Base-by-base conservation (phyloP, 64 coral and sea anemone species). In the Montipora cactus region DNA sequence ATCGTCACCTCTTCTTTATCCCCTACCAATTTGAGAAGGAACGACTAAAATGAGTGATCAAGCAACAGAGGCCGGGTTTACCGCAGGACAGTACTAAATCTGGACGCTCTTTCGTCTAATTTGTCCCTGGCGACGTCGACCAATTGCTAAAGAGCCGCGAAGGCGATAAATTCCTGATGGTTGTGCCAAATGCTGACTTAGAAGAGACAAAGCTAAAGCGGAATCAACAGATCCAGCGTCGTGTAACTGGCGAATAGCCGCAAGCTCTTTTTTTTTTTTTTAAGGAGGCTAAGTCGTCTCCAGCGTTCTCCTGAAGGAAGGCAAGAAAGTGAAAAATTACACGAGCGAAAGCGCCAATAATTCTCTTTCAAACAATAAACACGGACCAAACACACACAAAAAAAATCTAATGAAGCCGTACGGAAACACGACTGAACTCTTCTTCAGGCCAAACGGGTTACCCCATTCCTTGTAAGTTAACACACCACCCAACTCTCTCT, bases 1-100 rank as follows among this genome's bases (percentile, higher is more conserved):
- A 93, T 61, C 44, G 50, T 74, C 8, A 87, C 72, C 20, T 7
- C 9, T 55, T 55, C 52, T 55, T 55, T 55, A 55, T 55, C 52
- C 52, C 52, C 52, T 55, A 93, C 74, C 5, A 93, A 59, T 37
- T 93, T 93, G 7, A 87, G 37, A 15, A 87, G 71, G 2, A 93
- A 18, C 10, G n/a, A 1, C 74, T 93, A 82, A 19, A 93, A 76
- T 20, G 83, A 55, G 16, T 64, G 76, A 15, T 87, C 46, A 8
- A 51, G 18, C 2, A 79, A 8, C 53, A 93, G 47, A 49, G 92
- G 58, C 46, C 92, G 64, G 7, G 50, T 68, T 19, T 83, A 0
- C 5, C 58, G 3, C 14, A 83, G 23, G 58, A 83, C 25, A 0
- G 62, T 28, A 57, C 23, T 25, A 22, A 58, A 83, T 14, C 81